Evolutionary conservation across 2,797 vertebrate genomes (phyloP).

Genomic region (Varecia variegata): DNA sequence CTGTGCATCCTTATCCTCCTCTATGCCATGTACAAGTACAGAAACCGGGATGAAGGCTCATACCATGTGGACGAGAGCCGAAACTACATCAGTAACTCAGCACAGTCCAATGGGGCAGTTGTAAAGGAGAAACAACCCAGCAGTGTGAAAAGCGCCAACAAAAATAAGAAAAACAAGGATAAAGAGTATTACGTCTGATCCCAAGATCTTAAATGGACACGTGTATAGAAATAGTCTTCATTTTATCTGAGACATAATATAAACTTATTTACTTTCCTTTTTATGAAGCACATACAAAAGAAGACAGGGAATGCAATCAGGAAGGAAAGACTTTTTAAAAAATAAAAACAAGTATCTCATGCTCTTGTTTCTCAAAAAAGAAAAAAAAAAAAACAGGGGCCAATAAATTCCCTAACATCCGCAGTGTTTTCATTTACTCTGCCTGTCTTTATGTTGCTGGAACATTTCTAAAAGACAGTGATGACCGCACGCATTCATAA

Average conservation of each 20-base stretch:
- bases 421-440: conserved; percentile 94
- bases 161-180: conserved; percentile 99
- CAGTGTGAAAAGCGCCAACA: conserved; percentile 93
- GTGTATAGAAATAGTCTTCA: conserved; percentile 97
- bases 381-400: conserved; percentile 82
- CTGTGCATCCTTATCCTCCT: conserved; percentile 99
- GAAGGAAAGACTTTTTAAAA: conserved; percentile 89
- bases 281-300: conserved; percentile 89
- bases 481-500: conserved; percentile 89
- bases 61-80: conserved; percentile 99
- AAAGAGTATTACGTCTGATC: conserved; percentile 99
- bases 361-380: conserved; percentile 88
- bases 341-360: conserved; percentile 86
- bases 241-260: conserved; percentile 93
- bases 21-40: conserved; percentile 99
- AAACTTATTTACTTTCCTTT: conserved; percentile 93
- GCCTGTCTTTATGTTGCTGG: conserved; percentile 96
- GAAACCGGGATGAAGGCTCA: conserved; percentile 97
- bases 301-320: conserved; percentile 89
- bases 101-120: conserved; percentile 97
- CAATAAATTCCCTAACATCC: conserved; percentile 89
- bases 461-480: conserved; percentile 91
- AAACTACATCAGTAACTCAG: conserved; percentile 99
- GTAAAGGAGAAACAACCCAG: conserved; percentile 97
- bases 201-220: conserved; percentile 87